Percentiles rank a stretch among this genome's conserved stretches.
Conservation (phyloP, 2,888 invertebrate species). For the Drosophila fungiperda region DNA sequence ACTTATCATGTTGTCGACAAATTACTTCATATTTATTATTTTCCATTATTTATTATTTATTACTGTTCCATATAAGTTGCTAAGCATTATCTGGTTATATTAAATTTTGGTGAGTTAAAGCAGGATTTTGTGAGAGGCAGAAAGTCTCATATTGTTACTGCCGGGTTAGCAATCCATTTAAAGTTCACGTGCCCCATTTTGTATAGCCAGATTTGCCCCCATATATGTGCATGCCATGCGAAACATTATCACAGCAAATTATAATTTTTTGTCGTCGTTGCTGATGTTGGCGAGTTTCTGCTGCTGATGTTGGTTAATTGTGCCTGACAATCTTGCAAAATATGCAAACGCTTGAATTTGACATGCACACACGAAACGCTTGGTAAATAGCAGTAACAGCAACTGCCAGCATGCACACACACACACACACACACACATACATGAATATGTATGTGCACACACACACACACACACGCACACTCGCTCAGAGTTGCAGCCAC, state of each 20-base stretch:
- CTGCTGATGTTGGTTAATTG: constrained; percentile 78
- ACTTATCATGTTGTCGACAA: too few relatives aligned
- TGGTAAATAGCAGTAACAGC: constrained; percentile 72
- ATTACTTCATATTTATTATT: too few relatives aligned
- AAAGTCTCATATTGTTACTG: constrained; percentile 21
- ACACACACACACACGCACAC: neutral
- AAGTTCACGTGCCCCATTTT: constrained; percentile 51
- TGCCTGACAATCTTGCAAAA: constrained; percentile 79
- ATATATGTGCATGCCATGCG: constrained; percentile 19
- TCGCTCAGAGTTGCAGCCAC: constrained; percentile 18
- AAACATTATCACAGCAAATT: constrained; percentile 72
- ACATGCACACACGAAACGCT: constrained; percentile 80
- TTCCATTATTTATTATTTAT: too few relatives aligned
- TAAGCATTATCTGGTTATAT: neutral
- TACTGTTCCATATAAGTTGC: neutral
- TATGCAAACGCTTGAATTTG: constrained; percentile 79
- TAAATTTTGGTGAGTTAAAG: neutral
- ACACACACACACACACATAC: constrained; percentile 24
- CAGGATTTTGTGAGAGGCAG: neutral
- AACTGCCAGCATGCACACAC: constrained; percentile 53
- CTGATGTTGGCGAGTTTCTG: constrained; percentile 33
- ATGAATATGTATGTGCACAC: constrained; percentile 13
- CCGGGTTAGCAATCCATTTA: constrained; percentile 46
- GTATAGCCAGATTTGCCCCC: constrained; percentile 27
- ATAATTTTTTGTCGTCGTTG: constrained; percentile 58